Evolutionary conservation across 2,113 vertebrate genomes (phyloP).

Genomic region (Bombycilla garrulus): DNA sequence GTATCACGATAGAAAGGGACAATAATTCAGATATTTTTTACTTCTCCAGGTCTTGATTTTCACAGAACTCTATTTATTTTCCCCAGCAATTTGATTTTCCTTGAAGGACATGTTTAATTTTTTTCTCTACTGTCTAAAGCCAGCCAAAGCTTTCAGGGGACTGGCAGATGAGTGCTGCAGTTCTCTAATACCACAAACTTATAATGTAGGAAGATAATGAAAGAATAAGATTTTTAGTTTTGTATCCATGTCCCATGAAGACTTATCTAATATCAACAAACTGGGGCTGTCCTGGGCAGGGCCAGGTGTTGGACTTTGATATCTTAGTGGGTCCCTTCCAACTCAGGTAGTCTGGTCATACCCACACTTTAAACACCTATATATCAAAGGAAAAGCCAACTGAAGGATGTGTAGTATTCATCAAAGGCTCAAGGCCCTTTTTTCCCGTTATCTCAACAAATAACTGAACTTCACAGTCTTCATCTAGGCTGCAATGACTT

Average conservation of each 20-base stretch:
- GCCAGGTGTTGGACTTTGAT: not conserved
- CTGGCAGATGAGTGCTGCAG: no score
- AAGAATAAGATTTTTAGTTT: not conserved
- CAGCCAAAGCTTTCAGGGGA: not conserved
- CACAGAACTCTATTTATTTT: rapidly evolving
- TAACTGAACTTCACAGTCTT: not conserved
- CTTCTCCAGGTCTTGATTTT: not conserved
- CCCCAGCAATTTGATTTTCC: not conserved
- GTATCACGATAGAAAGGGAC: not conserved
- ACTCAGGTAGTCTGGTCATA: not conserved
- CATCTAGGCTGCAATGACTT: not conserved
- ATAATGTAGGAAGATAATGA: not conserved
- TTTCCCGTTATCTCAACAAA: not conserved
- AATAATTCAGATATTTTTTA: not conserved
- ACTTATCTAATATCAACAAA: not conserved
- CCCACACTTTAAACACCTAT: not conserved
- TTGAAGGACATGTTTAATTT: rapidly evolving
- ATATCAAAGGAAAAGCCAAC: not conserved
- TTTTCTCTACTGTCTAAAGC: not conserved
- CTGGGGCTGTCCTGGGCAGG: not conserved
- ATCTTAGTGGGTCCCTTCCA: not conserved
- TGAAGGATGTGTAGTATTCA: not conserved
- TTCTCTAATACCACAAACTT: not conserved
- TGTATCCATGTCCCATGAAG: not conserved
- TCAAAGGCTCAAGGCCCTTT: not conserved